Evolutionary conservation across 2,113 vertebrate genomes (phyloP).

Genomic region (Vombatus ursinus): DNA sequence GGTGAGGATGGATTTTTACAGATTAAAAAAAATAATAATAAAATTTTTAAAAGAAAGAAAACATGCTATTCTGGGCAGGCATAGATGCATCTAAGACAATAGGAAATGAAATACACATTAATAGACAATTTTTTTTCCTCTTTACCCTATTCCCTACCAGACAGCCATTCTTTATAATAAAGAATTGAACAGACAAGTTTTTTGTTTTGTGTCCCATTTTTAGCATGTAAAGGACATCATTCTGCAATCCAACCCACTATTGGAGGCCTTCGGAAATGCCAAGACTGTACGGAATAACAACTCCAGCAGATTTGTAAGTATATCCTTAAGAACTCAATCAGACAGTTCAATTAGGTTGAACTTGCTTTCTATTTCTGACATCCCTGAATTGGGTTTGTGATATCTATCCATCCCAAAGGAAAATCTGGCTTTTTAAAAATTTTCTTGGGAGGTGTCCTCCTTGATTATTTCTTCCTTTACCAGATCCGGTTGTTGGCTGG

Average conservation of each 20-base stretch:
- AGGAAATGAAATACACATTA: not conserved
- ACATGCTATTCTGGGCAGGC: not conserved
- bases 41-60: not conserved
- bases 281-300: slow-evolving; percentile 99
- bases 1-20: not conserved
- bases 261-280: slow-evolving; percentile 98
- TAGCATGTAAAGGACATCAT: slow-evolving; percentile 99
- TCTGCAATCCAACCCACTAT: slow-evolving; percentile 96
- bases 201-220: not conserved
- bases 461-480: not conserved
- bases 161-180: not conserved
- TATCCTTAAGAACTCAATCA: not conserved
- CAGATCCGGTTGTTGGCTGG: not conserved
- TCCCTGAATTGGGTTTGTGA: not conserved
- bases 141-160: not conserved
- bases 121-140: not conserved
- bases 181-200: not conserved
- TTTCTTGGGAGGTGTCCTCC: not conserved
- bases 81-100: not conserved
- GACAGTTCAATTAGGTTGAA: not conserved
- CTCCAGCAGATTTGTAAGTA: slow-evolving; percentile 97
- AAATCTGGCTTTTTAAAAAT: not conserved
- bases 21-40: not conserved
- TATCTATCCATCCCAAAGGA: not conserved
- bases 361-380: not conserved